These are phyloP conservation scores for Polylopha cassiicola DNA, from an alignment of 2,888 invertebrate species.

Conservation along the genomic window DNA sequence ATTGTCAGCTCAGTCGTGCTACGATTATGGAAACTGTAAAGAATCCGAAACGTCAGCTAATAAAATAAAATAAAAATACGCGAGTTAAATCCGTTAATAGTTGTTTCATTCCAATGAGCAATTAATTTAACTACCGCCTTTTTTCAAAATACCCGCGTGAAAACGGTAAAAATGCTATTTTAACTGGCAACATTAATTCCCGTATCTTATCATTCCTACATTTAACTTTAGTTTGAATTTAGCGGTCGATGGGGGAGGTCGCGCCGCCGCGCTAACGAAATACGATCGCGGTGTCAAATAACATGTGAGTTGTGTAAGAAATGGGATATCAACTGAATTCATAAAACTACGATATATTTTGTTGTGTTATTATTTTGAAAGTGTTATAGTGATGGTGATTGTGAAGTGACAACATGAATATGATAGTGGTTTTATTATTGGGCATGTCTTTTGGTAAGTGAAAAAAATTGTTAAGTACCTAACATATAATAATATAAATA, in stretches of 20 bases:
- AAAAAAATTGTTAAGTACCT: not conserved
- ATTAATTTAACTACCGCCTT: too few species aligned
- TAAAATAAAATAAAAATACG: too few species aligned
- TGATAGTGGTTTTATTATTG: conserved; percentile 45
- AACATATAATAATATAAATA: not conserved
- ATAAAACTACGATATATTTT: conserved; percentile 12
- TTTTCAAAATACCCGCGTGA: not conserved
- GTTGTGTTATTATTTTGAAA: conserved; percentile 4
- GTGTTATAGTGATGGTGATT: conserved; percentile 6
- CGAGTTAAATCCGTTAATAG: too few species aligned
- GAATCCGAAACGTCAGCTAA: too few species aligned
- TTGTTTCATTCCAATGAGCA: too few species aligned
- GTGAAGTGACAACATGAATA: conserved; percentile 31
- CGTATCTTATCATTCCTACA: conserved; percentile 37
- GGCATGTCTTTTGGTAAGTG: conserved; percentile 50
- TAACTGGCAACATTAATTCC: conserved; percentile 20
- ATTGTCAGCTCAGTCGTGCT: too few species aligned
- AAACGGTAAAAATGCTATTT: not conserved
- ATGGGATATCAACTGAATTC: too few species aligned
- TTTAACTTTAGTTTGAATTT: conserved; percentile 32
- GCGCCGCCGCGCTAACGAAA: conserved; percentile 21
- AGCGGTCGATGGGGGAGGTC: conserved; percentile 26
- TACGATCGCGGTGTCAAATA: too few species aligned
- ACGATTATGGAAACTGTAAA: too few species aligned
- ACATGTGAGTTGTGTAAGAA: too few species aligned